Evolutionary conservation across 2,888 invertebrate genomes (phyloP).

Genomic region (Apodemia duryi): DNA sequence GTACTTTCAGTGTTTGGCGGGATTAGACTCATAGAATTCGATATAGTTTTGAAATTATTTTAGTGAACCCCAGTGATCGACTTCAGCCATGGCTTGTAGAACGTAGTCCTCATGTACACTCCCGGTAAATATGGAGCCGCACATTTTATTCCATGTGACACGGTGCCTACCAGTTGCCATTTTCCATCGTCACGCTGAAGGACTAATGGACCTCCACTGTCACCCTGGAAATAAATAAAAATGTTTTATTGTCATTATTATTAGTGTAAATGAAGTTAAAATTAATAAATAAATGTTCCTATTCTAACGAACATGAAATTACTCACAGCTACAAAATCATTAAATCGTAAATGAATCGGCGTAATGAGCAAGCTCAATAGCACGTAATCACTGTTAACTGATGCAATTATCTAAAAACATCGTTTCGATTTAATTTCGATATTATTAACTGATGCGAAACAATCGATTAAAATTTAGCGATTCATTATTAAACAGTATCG

Average conservation of each 20-base stretch:
- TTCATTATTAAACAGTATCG: not conserved
- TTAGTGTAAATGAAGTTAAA: too few relatives aligned
- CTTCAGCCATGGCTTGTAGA: slow-evolving; percentile 94
- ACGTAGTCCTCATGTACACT: slow-evolving; percentile 95
- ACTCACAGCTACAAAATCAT: not conserved
- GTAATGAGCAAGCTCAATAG: slow-evolving; percentile 2
- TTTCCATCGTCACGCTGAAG: slow-evolving; percentile 90
- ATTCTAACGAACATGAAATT: too few relatives aligned
- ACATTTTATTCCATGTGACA: slow-evolving; percentile 96
- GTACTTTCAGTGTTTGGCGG: not conserved
- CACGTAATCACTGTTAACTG: slow-evolving; percentile 1
- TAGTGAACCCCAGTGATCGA: slow-evolving; percentile 88
- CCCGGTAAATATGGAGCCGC: slow-evolving; percentile 95
- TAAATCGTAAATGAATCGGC: not conserved
- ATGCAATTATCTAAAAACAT: slow-evolving; percentile 10
- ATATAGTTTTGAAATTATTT: not conserved
- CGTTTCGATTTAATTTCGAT: not conserved
- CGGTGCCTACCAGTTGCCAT: slow-evolving; percentile 94
- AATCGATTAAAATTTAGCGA: slow-evolving; percentile 8
- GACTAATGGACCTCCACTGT: slow-evolving; percentile 94
- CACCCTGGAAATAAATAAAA: slow-evolving; percentile 82
- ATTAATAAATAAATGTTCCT: too few relatives aligned
- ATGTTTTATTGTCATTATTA: too few relatives aligned
- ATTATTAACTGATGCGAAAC: slow-evolving; percentile 2
- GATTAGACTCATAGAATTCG: not conserved